Conservation (phyloP, 2,113 vertebrate genomes). For the Mystacornis crossleyi region DNA sequence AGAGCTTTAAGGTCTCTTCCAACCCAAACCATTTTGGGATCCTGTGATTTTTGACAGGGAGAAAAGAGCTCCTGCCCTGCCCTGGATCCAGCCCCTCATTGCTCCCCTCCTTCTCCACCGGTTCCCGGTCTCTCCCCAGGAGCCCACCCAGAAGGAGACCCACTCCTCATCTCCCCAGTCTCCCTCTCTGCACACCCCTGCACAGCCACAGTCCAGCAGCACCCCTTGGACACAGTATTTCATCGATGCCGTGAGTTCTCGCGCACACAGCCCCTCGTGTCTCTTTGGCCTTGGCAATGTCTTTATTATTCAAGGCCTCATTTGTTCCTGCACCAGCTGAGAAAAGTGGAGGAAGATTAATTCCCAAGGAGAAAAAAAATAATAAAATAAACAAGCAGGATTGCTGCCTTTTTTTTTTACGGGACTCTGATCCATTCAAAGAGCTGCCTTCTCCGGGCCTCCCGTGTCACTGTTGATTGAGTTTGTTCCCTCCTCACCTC, state of each 20-base stretch:
- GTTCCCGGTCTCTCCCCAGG: fast-evolving
- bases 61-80: fast-evolving
- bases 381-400: constrained; percentile 23
- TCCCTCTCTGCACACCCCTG: background rate
- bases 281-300: background rate
- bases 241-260: background rate
- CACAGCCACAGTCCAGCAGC: background rate
- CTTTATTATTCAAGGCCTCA: constrained; percentile 65
- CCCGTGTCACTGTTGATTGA: constrained; percentile 64
- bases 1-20: background rate
- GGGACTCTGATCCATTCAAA: constrained; percentile 54
- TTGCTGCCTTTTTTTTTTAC: background rate
- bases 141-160: background rate
- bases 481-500: constrained; percentile 61
- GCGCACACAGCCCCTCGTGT: background rate
- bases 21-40: background rate
- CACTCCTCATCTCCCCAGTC: fast-evolving
- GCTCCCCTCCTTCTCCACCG: background rate
- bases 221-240: background rate
- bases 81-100: background rate
- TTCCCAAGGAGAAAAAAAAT: constrained; percentile 7
- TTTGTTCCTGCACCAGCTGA: constrained; percentile 54
- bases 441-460: constrained; percentile 22
- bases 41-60: background rate
- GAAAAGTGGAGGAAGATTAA: constrained; percentile 70